Base-by-base conservation (phyloP, 2,113 vertebrate species). In the Mobula hypostoma region DNA sequence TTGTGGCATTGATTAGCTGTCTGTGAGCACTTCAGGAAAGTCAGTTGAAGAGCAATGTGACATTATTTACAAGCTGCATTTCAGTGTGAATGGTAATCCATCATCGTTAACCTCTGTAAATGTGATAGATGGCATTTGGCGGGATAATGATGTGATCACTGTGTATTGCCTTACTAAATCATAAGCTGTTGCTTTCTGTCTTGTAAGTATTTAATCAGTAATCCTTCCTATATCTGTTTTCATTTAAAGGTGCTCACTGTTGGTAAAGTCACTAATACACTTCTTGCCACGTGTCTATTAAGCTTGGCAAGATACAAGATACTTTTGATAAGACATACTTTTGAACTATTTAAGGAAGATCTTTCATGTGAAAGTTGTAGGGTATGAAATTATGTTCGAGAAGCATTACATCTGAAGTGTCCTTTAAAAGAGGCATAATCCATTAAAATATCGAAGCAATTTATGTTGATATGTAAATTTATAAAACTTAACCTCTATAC, bases 191-290 rank as follows among this genome's bases (percentile, higher is more conserved):
- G 96, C 96, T 95, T 96, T 97, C 95, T 97, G 96, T 97, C 97
- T 96, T 97, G 96, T 96, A 97, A 97, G 97, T 97, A 96, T 97
- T 97, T 97, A 97, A 97, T 97, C 97, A 97, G 97, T 97, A 97
- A 96, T 95, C 96, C 95, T 96, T 95, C 95, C 96, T 96, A 97
- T 97, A 97, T 96, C 96, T 97, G 97, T 96, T 97, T 97, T 96
- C 97, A 97, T 96, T 96, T 96, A 95, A 95, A 97, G 96, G 24
- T 96, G 96, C 96, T 96, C 96, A 95, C 95, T 94, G 95, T 95
- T 97, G 96, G 96, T 97, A 97, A 97, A 93, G 72, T 76, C 70
- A 56, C 19, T 74, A 70, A 93, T 93, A 74, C 61, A 40, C 21
- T 48, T 74, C 21, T 70, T 74, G 66, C 36, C 70, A 40, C 17